phyloP scores from a whole-genome alignment of 2,797 vertebrate genomes.

The Distichodus sexfasciatus region DNA sequence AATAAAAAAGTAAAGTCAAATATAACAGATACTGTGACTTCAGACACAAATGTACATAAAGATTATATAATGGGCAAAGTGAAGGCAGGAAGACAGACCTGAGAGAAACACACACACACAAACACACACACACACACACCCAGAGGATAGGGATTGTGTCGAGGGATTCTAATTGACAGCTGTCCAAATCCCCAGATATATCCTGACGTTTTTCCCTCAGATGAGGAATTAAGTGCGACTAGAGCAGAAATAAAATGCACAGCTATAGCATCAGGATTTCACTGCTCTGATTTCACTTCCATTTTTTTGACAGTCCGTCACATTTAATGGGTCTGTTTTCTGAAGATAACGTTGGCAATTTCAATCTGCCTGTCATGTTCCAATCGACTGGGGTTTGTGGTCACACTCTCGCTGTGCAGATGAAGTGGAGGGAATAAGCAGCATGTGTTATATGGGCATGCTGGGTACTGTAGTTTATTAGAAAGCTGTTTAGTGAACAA shows the following conservation, averaged over 20 bases:
- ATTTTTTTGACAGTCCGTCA: constrained; percentile 13
- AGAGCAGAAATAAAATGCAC: constrained; percentile 17
- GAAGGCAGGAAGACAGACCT: neutral
- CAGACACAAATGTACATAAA: no score
- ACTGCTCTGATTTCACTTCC: constrained; percentile 21
- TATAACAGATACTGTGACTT: no score
- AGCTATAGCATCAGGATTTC: constrained; percentile 34
- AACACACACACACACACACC: constrained; percentile 1
- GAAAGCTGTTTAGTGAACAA: neutral
- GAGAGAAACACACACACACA: neutral
- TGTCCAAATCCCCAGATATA: constrained; percentile 67
- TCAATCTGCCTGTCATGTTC: constrained; percentile 16
- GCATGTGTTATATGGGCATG: neutral
- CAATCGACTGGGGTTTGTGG: constrained; percentile 37
- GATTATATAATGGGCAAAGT: no score
- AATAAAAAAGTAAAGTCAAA: no score
- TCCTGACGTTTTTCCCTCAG: constrained; percentile 30
- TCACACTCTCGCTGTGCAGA: constrained; percentile 23
- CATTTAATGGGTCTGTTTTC: constrained; percentile 36
- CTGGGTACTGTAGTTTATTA: neutral
- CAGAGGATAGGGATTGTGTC: constrained; percentile 55
- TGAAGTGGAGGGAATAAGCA: constrained; percentile 6
- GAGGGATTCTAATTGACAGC: constrained; percentile 74
- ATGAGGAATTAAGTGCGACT: constrained; percentile 41
- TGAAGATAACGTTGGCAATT: constrained; percentile 41